These are phyloP conservation scores for Pristionchus maxplancki DNA, from an alignment of 2,888 invertebrate species.

Conservation along the genomic window DNA sequence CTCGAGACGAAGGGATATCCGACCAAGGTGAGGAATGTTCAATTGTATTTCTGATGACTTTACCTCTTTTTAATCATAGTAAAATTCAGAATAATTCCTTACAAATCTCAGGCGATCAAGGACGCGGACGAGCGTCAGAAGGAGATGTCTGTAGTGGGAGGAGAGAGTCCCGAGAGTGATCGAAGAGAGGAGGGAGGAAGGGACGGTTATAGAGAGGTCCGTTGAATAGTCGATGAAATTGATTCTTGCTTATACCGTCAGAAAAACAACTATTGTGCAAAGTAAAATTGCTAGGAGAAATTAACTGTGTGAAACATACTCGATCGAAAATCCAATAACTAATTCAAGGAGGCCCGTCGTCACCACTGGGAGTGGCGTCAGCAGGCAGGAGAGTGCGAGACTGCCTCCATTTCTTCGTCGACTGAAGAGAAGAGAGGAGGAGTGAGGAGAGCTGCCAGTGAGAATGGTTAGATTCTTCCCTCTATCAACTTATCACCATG, in stretches of 20 bases:
- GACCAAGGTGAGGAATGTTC: conserved; percentile 52
- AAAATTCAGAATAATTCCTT: too few species aligned
- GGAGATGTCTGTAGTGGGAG: conserved; percentile 23
- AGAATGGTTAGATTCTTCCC: conserved; percentile 57
- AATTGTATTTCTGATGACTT: neutral
- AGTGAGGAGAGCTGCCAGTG: conserved; percentile 64
- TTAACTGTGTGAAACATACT: neutral
- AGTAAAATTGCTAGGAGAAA: neutral
- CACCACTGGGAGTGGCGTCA: conserved; percentile 69
- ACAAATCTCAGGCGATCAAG: conserved; percentile 57
- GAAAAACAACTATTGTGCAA: neutral
- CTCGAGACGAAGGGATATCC: conserved; percentile 60
- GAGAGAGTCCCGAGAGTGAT: conserved; percentile 45
- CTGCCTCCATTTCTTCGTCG: conserved; percentile 69
- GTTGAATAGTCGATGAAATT: neutral
- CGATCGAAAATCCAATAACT: neutral
- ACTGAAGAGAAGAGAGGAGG: conserved; percentile 43
- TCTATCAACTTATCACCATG: neutral
- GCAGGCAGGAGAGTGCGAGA: conserved; percentile 76
- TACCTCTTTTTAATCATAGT: neutral
- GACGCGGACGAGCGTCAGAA: conserved; percentile 53
- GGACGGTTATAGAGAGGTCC: conserved; percentile 32
- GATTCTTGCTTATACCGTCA: neutral
- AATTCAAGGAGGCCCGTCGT: conserved; percentile 20
- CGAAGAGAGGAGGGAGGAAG: neutral